Conservation (phyloP, 2,888 invertebrate genomes). For the Unio pictorum region DNA sequence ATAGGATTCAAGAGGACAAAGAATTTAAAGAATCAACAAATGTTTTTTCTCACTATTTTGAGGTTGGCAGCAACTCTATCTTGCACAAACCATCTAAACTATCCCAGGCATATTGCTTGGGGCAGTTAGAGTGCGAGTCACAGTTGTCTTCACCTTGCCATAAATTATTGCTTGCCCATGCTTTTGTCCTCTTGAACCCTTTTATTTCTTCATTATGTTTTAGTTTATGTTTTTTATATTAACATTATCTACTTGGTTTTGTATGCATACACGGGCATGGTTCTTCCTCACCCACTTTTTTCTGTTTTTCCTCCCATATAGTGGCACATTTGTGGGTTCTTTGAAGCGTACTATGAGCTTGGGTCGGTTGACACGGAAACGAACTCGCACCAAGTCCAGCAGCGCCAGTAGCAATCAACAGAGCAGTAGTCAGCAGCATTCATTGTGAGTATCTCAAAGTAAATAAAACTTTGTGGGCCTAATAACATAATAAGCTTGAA, state of each 20-base stretch:
- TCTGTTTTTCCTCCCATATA: conserved; percentile 35
- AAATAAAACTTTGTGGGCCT: too few relatives aligned
- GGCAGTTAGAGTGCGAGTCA: too few relatives aligned
- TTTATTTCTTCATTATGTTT: not conserved
- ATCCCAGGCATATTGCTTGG: too few relatives aligned
- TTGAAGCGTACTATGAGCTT: conserved; percentile 67
- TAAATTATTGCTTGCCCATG: too few relatives aligned
- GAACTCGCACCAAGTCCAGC: conserved; percentile 39
- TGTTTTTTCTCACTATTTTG: too few relatives aligned
- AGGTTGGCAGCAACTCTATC: too few relatives aligned
- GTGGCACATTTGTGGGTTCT: conserved; percentile 56
- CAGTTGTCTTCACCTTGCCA: too few relatives aligned
- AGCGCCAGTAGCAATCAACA: conserved; percentile 20
- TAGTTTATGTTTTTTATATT: conserved; percentile 7
- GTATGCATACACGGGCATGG: conserved; percentile 22
- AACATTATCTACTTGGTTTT: conserved; percentile 13
- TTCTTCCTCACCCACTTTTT: conserved; percentile 12
- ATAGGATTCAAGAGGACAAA: too few relatives aligned
- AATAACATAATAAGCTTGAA: too few relatives aligned
- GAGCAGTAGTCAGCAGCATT: conserved; percentile 21
- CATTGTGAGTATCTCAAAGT: conserved; percentile 42
- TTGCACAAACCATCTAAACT: too few relatives aligned
- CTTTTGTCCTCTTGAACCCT: conserved; percentile 5
- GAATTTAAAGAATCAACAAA: too few relatives aligned
- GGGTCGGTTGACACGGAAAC: conserved; percentile 61